Evolutionary conservation across 2,113 vertebrate species (phyloP), one percentile per base, ranked within the genome.

Genomic region (Circaetus gallicus): DNA sequence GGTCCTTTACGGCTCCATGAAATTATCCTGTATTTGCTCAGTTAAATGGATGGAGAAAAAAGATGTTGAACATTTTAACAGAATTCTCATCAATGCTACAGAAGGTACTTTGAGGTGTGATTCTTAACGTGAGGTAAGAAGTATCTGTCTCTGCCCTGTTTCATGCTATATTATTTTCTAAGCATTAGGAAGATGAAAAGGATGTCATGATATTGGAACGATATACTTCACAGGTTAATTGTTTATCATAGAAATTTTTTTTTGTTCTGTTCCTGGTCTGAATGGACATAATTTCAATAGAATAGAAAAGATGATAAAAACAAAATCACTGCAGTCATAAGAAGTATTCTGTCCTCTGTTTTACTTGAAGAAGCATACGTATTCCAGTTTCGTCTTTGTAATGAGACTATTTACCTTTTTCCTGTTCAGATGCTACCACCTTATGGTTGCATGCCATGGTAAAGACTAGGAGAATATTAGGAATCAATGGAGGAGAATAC

Each of bases 31-130:
- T 81, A 98, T 98, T 29, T 99, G 98, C 88, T 98, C 97, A 19
- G 97, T 98, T 96, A 98, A 99, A 96, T 89, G 95, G 76, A 98
- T 98, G 98, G 98, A 98, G 66, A 98, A 98, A 94, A 99, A 98
- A 81, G 97, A 98, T 65, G 97, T 95, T 21, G 98, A 98, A 71
- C 95, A 96, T 69, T 99, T 98, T 82, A 98, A 97, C 79, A 98
- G 98, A 96, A 97, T 98, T 90, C 97, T 98, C 15, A 91, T 98
- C 72, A 97, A 97, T 91, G 97, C 96, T 40, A 96, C 97, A 65
- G 98, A 98, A 98, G 96, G 94, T 98, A 98, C 91, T 98, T 98
- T 82, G 98, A 98, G 93, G 97, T 98, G 61, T 47, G 49, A 61
- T 56, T 81, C 52, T 92, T 66, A 73, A 31, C 3, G 25, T n/a